These are phyloP conservation scores for Psettodes erumei DNA, from an alignment of 2,113 vertebrate species.

Conservation along the genomic window DNA sequence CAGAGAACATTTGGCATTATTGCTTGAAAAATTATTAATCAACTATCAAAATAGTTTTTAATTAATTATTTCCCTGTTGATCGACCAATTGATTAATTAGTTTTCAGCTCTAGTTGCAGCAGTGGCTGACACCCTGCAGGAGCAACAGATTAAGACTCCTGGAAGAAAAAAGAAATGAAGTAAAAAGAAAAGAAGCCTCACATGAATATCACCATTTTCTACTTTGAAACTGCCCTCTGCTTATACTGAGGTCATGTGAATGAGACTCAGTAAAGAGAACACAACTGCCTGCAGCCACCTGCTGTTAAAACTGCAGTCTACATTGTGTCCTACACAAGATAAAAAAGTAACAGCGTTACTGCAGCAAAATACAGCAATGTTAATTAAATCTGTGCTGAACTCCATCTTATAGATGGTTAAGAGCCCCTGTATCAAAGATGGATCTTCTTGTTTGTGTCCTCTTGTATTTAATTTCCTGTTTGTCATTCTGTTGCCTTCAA, in stretches of 20 bases:
- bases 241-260: constrained; percentile 5
- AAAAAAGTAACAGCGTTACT: background rate
- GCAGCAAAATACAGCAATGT: background rate
- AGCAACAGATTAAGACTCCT: constrained; percentile 1
- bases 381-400: background rate
- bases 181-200: background rate
- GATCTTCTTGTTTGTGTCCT: background rate
- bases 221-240: background rate
- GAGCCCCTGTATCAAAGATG: background rate
- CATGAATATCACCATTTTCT: background rate
- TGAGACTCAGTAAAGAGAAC: constrained; percentile 7
- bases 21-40: background rate
- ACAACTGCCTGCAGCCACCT: constrained; percentile 26
- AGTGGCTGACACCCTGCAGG: background rate
- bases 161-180: background rate
- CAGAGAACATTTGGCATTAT: background rate
- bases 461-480: background rate
- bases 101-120: background rate
- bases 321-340: background rate
- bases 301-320: constrained; percentile 15
- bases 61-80: background rate
- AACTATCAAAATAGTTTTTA: background rate
- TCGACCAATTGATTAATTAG: background rate
- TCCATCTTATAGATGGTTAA: background rate
- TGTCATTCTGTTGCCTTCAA: background rate